Percentiles rank a stretch among this genome's conserved stretches.
Conservation (phyloP, 1,140 invertebrate genomes). For the Orussus abietinus region DNA sequence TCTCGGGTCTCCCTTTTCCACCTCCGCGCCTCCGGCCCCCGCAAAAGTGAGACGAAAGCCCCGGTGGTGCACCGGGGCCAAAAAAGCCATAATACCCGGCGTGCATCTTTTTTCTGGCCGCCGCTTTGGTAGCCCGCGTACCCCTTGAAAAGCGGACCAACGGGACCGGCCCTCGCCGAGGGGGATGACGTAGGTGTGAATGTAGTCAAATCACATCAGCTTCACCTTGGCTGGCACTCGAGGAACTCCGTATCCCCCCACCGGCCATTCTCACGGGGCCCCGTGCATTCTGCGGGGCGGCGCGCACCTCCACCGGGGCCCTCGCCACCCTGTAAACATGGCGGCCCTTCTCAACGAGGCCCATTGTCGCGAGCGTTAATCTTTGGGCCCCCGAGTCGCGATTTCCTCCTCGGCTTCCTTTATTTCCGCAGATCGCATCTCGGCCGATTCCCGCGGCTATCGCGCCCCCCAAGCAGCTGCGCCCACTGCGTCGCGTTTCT, state of each 20-base stretch:
- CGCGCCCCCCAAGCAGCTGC: too few relatives aligned
- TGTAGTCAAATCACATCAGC: constrained; percentile 41
- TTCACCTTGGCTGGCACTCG: constrained; percentile 16
- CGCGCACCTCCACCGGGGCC: neutral
- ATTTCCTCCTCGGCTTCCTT: neutral
- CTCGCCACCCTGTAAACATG: neutral
- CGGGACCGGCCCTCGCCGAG: neutral
- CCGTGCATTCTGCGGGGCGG: neutral
- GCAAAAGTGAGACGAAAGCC: constrained; percentile 17
- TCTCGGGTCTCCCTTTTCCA: too few relatives aligned
- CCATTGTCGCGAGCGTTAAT: neutral
- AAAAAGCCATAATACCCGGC: neutral
- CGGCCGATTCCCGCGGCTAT: too few relatives aligned
- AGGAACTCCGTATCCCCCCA: too few relatives aligned
- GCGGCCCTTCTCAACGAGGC: neutral
- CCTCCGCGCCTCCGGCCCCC: too few relatives aligned
- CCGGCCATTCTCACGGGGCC: constrained; percentile 4
- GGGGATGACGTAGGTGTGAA: constrained; percentile 34
- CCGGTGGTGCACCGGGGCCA: constrained; percentile 2
- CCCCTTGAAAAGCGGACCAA: neutral
- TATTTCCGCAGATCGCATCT: neutral
- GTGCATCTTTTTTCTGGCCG: neutral
- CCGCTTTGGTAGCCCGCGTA: neutral
- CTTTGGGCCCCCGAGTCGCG: neutral
- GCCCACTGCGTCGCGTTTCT: too few relatives aligned